Base-by-base conservation (phyloP, 2,113 vertebrate species). In the Bambusicola thoracicus region DNA sequence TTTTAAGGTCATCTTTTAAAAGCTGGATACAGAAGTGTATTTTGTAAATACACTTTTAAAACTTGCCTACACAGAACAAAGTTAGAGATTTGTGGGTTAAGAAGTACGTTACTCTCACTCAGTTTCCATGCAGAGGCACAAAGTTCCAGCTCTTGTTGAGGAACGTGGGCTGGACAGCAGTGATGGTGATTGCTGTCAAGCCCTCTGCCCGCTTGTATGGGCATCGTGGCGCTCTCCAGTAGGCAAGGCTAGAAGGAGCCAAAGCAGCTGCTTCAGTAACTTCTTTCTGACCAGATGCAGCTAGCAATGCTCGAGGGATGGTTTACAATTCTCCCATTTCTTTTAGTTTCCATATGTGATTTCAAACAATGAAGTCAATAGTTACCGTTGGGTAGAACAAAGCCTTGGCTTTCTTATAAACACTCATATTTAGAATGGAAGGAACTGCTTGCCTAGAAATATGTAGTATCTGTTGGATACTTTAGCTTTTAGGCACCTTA, bases 131-230 rank as follows among this genome's bases (percentile, higher is more conserved):
- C 2, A n/a, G 34, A 40, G 43, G 1, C 1, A 48, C 19, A 58
- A 55, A 58, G 29, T 56, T n/a, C 13, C 58, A 83, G 22, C 20
- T 90, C 62, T 75, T 10, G 3, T 27, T 75, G 48, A 40, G 53
- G 21, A 48, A 22, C 0, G 1, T 84, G 30, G 55, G 15, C 48
- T 58, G 30, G 19, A n/a, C 27, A 1, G 1, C 34, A 58, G 29
- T 53, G 44, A 32, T 73, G 81, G 13, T 10, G 8, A 13, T 5
- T 70, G 78, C 3, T 0, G 6, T 27, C 41, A 38, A 66, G 48
- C 46, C 36, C 41, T 21, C 25, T 8, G 25, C n/a, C 8, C 27
- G 18, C 14, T 79, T 29, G 8, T 3, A 5, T 2, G 1, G 15
- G 12, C 34, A 7, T 22, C 51, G 40, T 68, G 59, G 22, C 22